Evolutionary conservation across 2,113 vertebrate species (phyloP).

Genomic region (Neomonachus schauinslandi): DNA sequence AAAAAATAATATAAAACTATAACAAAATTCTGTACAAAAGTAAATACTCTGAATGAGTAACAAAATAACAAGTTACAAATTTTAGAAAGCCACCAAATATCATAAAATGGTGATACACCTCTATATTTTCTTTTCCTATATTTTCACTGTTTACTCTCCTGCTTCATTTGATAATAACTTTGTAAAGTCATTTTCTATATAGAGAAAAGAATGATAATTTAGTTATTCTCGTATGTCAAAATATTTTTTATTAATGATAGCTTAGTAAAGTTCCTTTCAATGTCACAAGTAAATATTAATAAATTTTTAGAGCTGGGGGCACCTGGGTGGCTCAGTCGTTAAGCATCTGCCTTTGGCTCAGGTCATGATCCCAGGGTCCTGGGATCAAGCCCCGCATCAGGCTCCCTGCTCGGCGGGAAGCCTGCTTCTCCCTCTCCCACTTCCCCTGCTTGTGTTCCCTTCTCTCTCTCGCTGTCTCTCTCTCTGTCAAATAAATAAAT

Average conservation of each 20-base stretch:
- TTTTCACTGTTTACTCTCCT: not conserved
- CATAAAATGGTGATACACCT: not conserved
- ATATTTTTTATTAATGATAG: not conserved
- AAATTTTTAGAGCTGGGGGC: not conserved
- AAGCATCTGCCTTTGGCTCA: too few species aligned
- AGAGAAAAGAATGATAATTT: not conserved
- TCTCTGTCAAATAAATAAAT: too few species aligned
- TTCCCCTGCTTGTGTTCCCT: too few species aligned
- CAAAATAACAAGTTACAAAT: not conserved
- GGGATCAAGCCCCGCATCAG: too few species aligned
- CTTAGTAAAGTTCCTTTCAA: constrained; percentile 27
- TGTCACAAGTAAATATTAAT: not conserved
- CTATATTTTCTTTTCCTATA: constrained; percentile 24
- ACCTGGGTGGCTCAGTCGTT: too few species aligned
- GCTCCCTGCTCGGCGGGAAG: too few species aligned
- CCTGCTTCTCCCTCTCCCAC: too few species aligned
- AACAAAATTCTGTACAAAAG: constrained; percentile 48
- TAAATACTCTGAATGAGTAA: constrained; percentile 36
- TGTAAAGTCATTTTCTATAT: not conserved
- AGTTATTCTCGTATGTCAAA: not conserved
- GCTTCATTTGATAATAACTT: not conserved
- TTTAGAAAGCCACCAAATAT: constrained; percentile 1
- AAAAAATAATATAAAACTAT: not conserved
- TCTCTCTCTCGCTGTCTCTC: too few species aligned
- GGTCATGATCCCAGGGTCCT: too few species aligned